Evolutionary conservation across 2,888 invertebrate species (phyloP).

Genomic region (Mesoligia furuncula): DNA sequence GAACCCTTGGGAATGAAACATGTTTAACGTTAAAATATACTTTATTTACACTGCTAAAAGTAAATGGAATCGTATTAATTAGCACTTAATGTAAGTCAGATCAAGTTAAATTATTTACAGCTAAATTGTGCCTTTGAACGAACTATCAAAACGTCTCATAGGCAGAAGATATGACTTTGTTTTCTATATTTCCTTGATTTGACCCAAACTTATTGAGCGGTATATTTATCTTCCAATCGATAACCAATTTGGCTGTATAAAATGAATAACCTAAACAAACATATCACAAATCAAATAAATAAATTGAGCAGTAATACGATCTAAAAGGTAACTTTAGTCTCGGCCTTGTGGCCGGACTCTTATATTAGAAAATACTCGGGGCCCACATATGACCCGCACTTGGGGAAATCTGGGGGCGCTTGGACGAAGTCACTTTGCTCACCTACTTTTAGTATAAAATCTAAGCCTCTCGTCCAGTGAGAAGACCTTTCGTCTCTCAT

Average conservation of each 20-base stretch:
- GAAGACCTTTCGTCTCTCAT: constrained; percentile 94
- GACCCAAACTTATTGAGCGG: constrained; percentile 25
- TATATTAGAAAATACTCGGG: constrained; percentile 93
- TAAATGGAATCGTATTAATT: constrained; percentile 29
- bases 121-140: constrained; percentile 30
- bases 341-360: constrained; percentile 42
- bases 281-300: constrained; percentile 78
- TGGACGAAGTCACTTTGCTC: constrained; percentile 91
- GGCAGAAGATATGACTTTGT: constrained; percentile 32
- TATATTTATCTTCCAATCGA: constrained; percentile 37
- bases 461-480: constrained; percentile 94
- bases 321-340: constrained; percentile 65
- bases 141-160: constrained; percentile 25
- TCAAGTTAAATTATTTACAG: constrained; percentile 32
- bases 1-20: constrained; percentile 52
- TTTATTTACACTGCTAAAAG: constrained; percentile 63
- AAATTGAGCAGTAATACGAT: constrained; percentile 70
- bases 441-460: constrained; percentile 94
- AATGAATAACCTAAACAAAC: constrained; percentile 62
- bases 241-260: constrained; percentile 57
- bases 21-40: constrained; percentile 33
- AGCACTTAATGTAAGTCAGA: constrained; percentile 43
- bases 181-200: constrained; percentile 40
- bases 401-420: constrained; percentile 93
- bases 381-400: constrained; percentile 94